Conservation (phyloP, 2,888 invertebrate species). For the Pristionchus exspectatus region DNA sequence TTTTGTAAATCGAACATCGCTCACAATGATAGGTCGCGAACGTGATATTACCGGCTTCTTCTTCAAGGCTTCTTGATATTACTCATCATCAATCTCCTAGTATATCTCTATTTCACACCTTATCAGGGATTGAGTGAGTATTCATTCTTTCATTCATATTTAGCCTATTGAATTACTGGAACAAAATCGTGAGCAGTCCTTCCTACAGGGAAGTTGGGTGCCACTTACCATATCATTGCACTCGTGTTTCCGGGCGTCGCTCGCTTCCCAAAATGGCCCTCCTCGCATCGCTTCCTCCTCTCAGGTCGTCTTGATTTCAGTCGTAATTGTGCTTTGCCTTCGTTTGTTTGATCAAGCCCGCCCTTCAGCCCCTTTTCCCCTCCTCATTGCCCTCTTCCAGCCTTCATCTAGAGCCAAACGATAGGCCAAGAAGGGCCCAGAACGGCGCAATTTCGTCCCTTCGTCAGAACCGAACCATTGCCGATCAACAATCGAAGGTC, state of each 20-base stretch:
- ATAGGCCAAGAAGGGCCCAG: background rate
- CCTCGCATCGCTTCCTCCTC: background rate
- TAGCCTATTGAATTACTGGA: no score
- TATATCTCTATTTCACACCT: no score
- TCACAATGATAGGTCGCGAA: no score
- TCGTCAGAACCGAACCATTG: background rate
- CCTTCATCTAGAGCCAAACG: background rate
- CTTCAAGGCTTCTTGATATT: no score
- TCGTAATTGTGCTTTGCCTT: conserved; percentile 36
- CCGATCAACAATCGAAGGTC: background rate
- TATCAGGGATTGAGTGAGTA: no score
- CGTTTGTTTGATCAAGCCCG: conserved; percentile 25
- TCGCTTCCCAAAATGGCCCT: background rate
- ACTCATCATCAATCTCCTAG: no score
- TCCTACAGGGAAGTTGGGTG: no score
- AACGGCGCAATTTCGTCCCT: conserved; percentile 6
- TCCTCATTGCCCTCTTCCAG: conserved; percentile 36
- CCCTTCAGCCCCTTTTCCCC: background rate
- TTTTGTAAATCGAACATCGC: no score
- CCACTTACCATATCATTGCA: background rate
- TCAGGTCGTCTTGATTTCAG: conserved; percentile 44
- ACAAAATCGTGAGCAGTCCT: no score
- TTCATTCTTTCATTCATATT: no score
- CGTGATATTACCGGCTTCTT: no score
- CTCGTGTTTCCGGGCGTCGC: background rate